Evolutionary conservation across 1,140 invertebrate species (phyloP), one percentile per base, ranked within the genome.

Genomic region (Zaprionus camerounensis): DNA sequence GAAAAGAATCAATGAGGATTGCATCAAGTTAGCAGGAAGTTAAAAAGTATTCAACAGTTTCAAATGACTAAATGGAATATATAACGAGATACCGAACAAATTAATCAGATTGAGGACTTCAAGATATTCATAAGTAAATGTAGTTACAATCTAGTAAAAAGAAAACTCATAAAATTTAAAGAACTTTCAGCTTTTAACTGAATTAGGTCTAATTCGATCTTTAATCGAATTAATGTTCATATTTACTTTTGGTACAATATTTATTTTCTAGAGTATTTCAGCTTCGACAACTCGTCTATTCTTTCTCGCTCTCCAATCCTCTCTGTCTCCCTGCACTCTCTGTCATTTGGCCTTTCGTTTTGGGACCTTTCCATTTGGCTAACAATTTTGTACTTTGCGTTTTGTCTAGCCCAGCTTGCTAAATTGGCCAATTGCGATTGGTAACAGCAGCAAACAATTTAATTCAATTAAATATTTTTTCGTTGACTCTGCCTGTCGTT

Each of bases 381-480:
- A 91, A 90, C 86, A 91, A 90, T 85, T 75, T 75, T 84, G 75
- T 90, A 80, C 81, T 90, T 90, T 72, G 76, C 78, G 66, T 84
- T 81, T 76, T 77, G 62, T 61, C 46, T 80, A 73, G 76, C 64
- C 20, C 11, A 11, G 17, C 20, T 70, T 86, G 71, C 65, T 71
- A 91, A 91, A 91, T 91, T 91, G 90, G 85, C 90, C 90, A 91
- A 91, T 91, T 91, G 84, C 86, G 82, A 83, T 86, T 85, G 85
- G 82, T 85, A 88, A 90, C 86, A 90, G 86, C 85, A 83, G 79
- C 81, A 90, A 84, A 87, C 90, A 91, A 91, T 91, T 91, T 91
- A 91, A 91, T 91, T 91, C 90, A 91, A 91, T 91, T 91, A 91
- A 91, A 86, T 91, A 79, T 88, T 85, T 90, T 71, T 67, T 79